phyloP scores from a whole-genome alignment of 1,140 invertebrate species.

The Hermatobates lingyangjiaoensis region DNA sequence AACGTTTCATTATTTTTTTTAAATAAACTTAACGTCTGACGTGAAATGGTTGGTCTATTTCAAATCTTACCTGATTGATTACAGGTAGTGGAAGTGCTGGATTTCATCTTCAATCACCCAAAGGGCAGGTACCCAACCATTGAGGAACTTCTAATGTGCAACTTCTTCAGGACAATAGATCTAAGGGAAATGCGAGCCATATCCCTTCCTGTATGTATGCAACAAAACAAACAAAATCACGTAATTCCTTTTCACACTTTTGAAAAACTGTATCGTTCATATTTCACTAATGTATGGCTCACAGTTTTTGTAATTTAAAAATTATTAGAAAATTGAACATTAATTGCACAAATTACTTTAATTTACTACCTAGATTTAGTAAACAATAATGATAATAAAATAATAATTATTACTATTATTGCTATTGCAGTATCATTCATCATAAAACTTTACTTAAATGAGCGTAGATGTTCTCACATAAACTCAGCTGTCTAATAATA shows the following conservation, averaged over 20 bases:
- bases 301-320: neutral
- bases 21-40: too few species aligned
- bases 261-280: neutral
- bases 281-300: neutral
- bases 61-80: conserved; percentile 13
- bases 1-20: too few species aligned
- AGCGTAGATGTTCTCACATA: too few species aligned
- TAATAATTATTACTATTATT: too few species aligned
- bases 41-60: too few species aligned
- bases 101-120: conserved; percentile 55
- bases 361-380: neutral
- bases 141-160: conserved; percentile 57
- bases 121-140: conserved; percentile 42
- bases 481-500: too few species aligned
- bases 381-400: neutral
- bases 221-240: neutral
- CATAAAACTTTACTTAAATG: too few species aligned
- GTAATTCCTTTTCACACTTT: neutral
- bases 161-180: conserved; percentile 72
- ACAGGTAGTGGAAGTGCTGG: conserved; percentile 57
- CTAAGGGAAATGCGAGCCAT: conserved; percentile 56
- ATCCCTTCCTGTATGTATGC: conserved; percentile 28
- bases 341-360: neutral
- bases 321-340: neutral
- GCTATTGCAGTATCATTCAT: too few species aligned